phyloP scores from a whole-genome alignment of 2,113 vertebrate species.

The Dicentrarchus labrax region DNA sequence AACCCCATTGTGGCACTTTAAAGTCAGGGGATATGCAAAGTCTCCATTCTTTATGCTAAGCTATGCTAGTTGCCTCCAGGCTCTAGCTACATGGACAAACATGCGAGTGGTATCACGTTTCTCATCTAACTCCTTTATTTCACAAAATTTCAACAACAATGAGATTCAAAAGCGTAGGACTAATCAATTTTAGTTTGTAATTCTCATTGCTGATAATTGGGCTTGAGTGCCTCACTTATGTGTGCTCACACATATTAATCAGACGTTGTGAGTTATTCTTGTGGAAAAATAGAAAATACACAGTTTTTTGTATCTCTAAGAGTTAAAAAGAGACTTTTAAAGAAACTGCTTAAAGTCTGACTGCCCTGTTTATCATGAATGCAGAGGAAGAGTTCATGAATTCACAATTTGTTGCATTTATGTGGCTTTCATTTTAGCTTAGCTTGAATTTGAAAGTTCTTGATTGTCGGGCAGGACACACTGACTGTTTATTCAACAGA shows the following conservation, averaged over 20 bases:
- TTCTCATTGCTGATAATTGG: background rate
- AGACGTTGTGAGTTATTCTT: background rate
- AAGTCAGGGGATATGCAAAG: too few species aligned
- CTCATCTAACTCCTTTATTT: background rate
- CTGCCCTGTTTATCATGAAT: background rate
- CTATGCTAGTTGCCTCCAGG: background rate
- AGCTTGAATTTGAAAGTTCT: background rate
- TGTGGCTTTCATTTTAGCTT: background rate
- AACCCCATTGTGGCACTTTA: too few species aligned
- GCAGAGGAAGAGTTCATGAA: background rate
- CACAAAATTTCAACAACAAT: background rate
- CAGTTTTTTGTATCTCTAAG: background rate
- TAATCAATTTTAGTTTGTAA: background rate
- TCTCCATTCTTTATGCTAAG: background rate
- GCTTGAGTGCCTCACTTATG: background rate
- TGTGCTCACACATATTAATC: background rate
- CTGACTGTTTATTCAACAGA: conserved; percentile 25
- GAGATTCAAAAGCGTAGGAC: too few species aligned
- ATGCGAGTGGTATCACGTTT: background rate
- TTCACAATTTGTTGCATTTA: background rate
- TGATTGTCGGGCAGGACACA: conserved; percentile 4
- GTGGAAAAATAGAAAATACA: background rate
- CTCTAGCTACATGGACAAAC: background rate
- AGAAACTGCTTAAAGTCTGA: background rate
- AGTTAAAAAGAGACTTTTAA: background rate